These are phyloP conservation scores for Ictalurus furcatus DNA, from an alignment of 2,113 vertebrate species.

Conservation along the genomic window DNA sequence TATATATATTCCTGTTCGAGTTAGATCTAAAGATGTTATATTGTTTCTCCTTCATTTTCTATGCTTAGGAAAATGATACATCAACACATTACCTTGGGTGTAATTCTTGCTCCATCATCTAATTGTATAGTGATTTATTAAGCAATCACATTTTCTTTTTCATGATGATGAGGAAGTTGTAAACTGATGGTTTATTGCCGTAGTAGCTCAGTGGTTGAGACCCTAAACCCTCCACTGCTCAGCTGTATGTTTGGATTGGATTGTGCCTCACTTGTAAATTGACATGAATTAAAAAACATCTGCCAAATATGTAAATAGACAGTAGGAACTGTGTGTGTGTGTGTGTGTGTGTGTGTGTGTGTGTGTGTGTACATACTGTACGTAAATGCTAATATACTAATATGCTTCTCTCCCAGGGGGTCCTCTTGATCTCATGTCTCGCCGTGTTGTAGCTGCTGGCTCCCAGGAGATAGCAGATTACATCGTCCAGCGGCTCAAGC, in stretches of 20 bases:
- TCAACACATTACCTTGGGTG: not conserved
- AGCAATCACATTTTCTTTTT: not conserved
- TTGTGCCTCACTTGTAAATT: not conserved
- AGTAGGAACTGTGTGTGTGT: not conserved
- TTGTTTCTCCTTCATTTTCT: not conserved
- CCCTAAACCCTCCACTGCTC: not conserved
- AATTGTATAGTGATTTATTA: not conserved
- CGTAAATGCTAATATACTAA: conserved; percentile 4
- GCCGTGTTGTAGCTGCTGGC: conserved; percentile 83
- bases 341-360: too few relatives aligned
- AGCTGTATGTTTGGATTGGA: not conserved
- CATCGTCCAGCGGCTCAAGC: conserved; percentile 81
- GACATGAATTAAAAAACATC: not conserved
- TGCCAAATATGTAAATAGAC: not conserved
- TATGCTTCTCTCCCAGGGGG: conserved; percentile 72
- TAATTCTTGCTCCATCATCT: not conserved
- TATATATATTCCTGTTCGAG: not conserved
- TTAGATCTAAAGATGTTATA: not conserved
- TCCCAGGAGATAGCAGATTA: conserved; percentile 78
- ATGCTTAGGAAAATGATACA: not conserved
- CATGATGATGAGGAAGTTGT: not conserved
- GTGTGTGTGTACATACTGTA: conserved; percentile 8
- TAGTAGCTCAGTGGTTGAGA: not conserved
- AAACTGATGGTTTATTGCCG: not conserved
- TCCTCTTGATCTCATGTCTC: conserved; percentile 86